Base-by-base conservation (phyloP, 2,113 vertebrate genomes). In the Probosciger aterrimus region DNA sequence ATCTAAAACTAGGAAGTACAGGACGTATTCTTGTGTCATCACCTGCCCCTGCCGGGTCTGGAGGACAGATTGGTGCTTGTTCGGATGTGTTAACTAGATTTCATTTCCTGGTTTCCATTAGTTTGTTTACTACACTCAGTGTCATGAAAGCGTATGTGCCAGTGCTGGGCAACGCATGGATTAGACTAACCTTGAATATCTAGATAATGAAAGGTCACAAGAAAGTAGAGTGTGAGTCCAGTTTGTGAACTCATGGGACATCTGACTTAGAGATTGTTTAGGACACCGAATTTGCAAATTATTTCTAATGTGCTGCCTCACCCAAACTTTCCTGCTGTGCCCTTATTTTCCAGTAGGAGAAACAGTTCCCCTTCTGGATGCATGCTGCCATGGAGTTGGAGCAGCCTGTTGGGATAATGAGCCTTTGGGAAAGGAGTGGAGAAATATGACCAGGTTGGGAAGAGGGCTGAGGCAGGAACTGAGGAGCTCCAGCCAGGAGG, bases 21-120 rank as follows among this genome's bases (percentile, higher is more conserved):
- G 81, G 69, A 88, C 91, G 88, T 90, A 25, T 93, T 82, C 82
- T 88, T 85, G 62, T 96, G 88, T 96, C 85, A 94, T 88, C 44
- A 25, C 31, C 50, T 92, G 71, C 37, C 50, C 1, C 19, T 91
- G 83, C 86, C 80, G 86, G 76, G 14, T 24, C 86, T 92, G 73
- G 64, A 84, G 76, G 88, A 81, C 76, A 81, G 35, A 86, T 88
- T 46, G 43, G 50, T 53, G 46, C 33, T 77, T 67, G 49, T 27
- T 78, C 49, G 10, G 1, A 68, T 74, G 43, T 75, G 41, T 92
- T 92, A 90, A 76, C 28, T 60, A 86, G 82, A 43, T 33, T 63
- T 44, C 14, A 33, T 86, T 94, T 93, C 73, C 60, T 84, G 50
- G 53, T 78, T 94, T 92, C 80, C 63, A 7, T 63, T 53, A 86